phyloP scores from a whole-genome alignment of 2,113 vertebrate genomes.

The Boulengeromyrus knoepffleri region DNA sequence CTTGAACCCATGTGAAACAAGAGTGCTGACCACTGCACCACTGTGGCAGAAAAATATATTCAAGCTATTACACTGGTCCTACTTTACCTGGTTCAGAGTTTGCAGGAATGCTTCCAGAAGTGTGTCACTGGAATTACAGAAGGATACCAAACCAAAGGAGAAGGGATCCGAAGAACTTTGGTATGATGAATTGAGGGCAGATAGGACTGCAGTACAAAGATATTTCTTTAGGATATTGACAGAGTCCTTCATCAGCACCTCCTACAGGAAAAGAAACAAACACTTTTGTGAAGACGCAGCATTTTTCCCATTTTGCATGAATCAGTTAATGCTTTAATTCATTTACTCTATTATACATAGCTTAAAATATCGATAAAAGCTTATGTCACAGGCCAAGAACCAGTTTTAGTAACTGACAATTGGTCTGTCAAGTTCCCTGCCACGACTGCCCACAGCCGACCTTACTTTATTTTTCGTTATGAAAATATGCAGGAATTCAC shows the following conservation, averaged over 20 bases:
- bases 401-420: not conserved
- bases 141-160: conserved; percentile 27
- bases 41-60: not conserved
- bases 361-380: not conserved
- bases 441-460: not conserved
- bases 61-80: not conserved
- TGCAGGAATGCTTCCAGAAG: conserved; percentile 48
- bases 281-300: not conserved
- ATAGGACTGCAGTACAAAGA: conserved; percentile 44
- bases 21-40: not conserved
- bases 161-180: not conserved
- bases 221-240: conserved; percentile 42
- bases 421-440: not conserved
- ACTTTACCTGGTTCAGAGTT: conserved; percentile 47
- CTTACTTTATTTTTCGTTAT: not conserved
- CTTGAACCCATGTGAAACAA: not conserved
- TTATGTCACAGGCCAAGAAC: not conserved
- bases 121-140: conserved; percentile 53
- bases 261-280: conserved; percentile 26
- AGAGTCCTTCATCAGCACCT: conserved; percentile 41
- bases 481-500: not conserved
- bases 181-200: conserved; percentile 31
- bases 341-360: not conserved
- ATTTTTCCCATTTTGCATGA: not conserved
- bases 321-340: not conserved